A percentile compares a stretch with the other conserved stretches of the same genome.
Conservation (phyloP, 2,113 vertebrate genomes). For the Helogale parvula region DNA sequence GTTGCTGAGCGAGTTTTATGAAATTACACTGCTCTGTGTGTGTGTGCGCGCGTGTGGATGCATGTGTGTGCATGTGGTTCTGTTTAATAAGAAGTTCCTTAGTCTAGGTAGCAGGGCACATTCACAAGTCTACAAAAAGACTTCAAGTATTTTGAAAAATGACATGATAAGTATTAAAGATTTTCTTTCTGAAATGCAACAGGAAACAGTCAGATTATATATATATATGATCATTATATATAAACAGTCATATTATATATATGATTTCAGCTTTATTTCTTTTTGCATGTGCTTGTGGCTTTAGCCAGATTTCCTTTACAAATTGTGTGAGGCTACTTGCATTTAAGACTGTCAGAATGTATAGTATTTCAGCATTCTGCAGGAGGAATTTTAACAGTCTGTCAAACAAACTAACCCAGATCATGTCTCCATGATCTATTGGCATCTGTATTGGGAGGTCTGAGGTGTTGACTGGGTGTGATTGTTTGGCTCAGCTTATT, state of each 20-base stretch:
- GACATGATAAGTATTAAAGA: background rate
- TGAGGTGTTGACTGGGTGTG: background rate
- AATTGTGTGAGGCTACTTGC: background rate
- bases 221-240: too few species aligned
- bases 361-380: background rate
- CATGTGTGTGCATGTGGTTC: background rate
- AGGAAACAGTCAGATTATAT: background rate
- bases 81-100: background rate
- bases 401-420: background rate
- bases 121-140: background rate
- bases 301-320: background rate
- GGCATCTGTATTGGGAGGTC: background rate
- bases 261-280: background rate
- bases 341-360: background rate
- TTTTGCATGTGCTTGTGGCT: background rate
- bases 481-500: background rate
- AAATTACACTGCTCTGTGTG: background rate
- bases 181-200: background rate
- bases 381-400: background rate
- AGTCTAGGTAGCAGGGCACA: background rate
- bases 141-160: background rate
- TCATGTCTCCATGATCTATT: background rate
- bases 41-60: background rate
- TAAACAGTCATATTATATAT: too few species aligned
- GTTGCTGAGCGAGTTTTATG: constrained; percentile 35